Base-by-base conservation (phyloP, 2,113 vertebrate species). In the Hucho hucho region DNA sequence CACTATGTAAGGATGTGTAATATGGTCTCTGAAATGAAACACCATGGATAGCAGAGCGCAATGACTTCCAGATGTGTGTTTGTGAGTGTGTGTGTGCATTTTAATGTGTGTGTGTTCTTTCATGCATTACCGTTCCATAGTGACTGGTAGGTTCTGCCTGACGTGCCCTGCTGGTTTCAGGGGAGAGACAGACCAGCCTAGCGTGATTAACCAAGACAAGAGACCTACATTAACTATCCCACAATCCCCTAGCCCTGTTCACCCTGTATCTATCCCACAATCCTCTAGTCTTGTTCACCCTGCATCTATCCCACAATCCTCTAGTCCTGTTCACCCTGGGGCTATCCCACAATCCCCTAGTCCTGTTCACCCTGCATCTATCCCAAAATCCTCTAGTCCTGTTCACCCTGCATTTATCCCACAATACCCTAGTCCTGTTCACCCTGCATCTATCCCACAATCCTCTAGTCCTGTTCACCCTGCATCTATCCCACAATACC, bases 31-130 rank as follows among this genome's bases (percentile, higher is more conserved):
- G 65, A 87, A 87, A 87, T 66, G 65, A 83, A 87, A 76, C 78
- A 74, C 64, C 80, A 76, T 75, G 69, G 75, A 59, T 78, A 71
- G 76, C 65, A 73, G 84, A 90, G 3, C 13, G 12, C 12, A 49
- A 92, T 90, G 79, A 78, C 63, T 90, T 90, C 90, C 92, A 94
- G 91, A 93, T 93, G 90, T 87, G 71, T 75, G 83, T 79, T 77
- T 12, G 63, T 93, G 90, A 86, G 71, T 75, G 83, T 76, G 78
- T 53, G 63, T 93, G 90, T 87, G 66, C 22, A 64, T 56, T 24
- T 64, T 1, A 76, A 49, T 49, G 9, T 79, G 65, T 59, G 58
- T 69, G 80, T 79, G 70, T 70, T 70, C 43, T 11, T 74, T 61
- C 67, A 53, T 70, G n/a, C n/a, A 3, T 59, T 89, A 80, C 80